Base-by-base conservation (phyloP, 2,888 invertebrate genomes). In the Lapara coniferarum region DNA sequence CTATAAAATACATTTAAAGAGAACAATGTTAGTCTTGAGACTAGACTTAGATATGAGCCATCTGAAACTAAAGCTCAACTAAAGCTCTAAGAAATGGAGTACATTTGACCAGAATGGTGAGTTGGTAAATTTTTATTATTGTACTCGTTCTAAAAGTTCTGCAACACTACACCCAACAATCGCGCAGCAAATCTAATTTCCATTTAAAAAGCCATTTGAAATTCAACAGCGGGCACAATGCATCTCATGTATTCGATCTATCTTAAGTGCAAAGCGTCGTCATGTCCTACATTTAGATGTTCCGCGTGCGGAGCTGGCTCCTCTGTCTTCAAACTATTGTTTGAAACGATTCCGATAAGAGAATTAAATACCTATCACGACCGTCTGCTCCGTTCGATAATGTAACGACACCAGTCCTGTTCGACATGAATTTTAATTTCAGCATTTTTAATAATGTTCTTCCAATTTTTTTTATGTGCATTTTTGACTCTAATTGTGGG, bases 261-360 rank as follows among this genome's bases (percentile, higher is more conserved):
- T 81, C 82, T 81, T 85, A 83, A 86, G 85, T 86, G 86, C 85
- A 81, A 78, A 82, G 77, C 79, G 80, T 81, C 78, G 86, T 85
- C 82, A 78, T 84, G 82, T 80, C 77, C 80, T 77, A 81, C 79
- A 81, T 85, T 81, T 78, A 81, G 82, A 81, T 78, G 75, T 77
- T 78, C 76, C 69, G 66, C 58, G 25, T 66, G 51, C 66, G 37
- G n/a, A 30, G 69, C 59, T 63, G 19, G 55, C 69, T 71, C 68
- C 67, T 69, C 69, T 72, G 73, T 74, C 75, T 74, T 71, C 73
- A 69, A 72, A 72, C 74, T 71, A 70, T 70, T 74, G 74, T 73
- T 72, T 68, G 69, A 73, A 66, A 69, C 58, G 68, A 73, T 70
- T 69, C 71, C 71, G 73, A 75, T 74, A 74, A 71, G 71, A 52